Percentiles rank a stretch among this genome's conserved stretches.
Conservation (phyloP, 2,797 vertebrate species). For the Myotis vivesi region DNA sequence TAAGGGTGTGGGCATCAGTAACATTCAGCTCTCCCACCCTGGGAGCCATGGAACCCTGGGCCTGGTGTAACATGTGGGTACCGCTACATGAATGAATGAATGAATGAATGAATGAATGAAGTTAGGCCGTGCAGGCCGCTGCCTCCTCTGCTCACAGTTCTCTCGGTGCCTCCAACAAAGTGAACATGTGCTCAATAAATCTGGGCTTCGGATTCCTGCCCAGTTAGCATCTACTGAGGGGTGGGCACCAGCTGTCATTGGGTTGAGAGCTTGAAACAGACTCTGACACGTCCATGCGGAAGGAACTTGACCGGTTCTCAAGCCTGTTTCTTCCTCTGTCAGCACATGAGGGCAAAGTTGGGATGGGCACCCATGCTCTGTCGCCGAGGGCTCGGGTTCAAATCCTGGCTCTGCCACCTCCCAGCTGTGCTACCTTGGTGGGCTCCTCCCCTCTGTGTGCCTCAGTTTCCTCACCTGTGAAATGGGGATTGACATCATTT, state of each 20-base stretch:
- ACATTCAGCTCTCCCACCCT: not conserved
- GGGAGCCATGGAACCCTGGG: not conserved
- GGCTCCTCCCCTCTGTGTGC: not conserved
- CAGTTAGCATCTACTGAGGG: not conserved
- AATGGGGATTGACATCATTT: not conserved
- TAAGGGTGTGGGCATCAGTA: not conserved
- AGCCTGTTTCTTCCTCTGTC: not conserved
- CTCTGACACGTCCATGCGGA: not conserved
- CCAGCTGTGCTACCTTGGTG: not conserved
- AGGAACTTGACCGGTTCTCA: not conserved
- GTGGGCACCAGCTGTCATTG: not conserved
- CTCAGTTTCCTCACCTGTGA: not conserved
- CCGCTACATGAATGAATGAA: not conserved
- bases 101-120: too few relatives aligned
- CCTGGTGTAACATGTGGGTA: not conserved
- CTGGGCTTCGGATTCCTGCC: not conserved
- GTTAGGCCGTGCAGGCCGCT: not conserved
- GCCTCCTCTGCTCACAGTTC: not conserved
- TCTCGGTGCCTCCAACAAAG: accelerated
- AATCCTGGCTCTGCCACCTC: not conserved
- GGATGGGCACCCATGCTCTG: accelerated
- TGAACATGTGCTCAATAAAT: accelerated
- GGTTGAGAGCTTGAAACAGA: not conserved
- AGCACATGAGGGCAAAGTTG: too few relatives aligned
- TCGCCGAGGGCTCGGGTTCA: not conserved